Percentiles rank a stretch among this genome's conserved stretches.
Conservation (phyloP, 2,113 vertebrate species). For the Nibea albiflora region DNA sequence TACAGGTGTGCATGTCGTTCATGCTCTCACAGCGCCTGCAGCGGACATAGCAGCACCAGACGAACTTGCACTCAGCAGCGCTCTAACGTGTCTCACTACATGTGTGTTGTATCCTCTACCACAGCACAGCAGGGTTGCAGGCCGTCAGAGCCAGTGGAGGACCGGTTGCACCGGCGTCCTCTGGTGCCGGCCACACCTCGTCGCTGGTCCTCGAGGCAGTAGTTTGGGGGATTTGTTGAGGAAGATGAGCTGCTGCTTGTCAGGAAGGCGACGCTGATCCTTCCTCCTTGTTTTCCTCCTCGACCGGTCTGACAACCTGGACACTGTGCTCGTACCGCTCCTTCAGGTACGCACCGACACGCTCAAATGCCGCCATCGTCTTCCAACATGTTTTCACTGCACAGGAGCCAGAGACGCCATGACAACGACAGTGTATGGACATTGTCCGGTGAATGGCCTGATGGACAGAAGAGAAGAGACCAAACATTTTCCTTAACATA, state of each 20-base stretch:
- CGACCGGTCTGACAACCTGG: conserved; percentile 89
- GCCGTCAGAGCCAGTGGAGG: conserved; percentile 87
- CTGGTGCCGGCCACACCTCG: conserved; percentile 90
- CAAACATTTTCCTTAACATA: background rate
- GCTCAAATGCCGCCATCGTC: conserved; percentile 92
- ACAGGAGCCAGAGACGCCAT: conserved; percentile 97
- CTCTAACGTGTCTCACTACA: conserved; percentile 91
- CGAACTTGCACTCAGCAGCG: conserved; percentile 96
- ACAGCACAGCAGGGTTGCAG: conserved; percentile 95
- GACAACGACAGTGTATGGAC: conserved; percentile 95
- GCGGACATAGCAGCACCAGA: conserved; percentile 98
- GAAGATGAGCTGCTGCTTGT: conserved; percentile 90
- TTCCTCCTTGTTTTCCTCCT: conserved; percentile 88
- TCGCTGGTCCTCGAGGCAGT: conserved; percentile 91
- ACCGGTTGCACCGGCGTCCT: conserved; percentile 93
- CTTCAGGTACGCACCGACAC: conserved; percentile 91
- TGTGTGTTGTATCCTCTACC: conserved; percentile 97
- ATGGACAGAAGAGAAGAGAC: background rate
- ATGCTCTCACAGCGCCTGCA: conserved; percentile 96
- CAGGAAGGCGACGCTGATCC: conserved; percentile 82
- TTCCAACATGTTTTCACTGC: conserved; percentile 98
- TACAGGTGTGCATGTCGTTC: conserved; percentile 96
- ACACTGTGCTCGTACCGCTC: conserved; percentile 93
- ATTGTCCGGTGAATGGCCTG: conserved; percentile 93
- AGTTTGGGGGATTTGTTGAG: conserved; percentile 96